Evolutionary conservation across 2,888 invertebrate genomes (phyloP), one percentile per base, ranked within the genome.

Genomic region (Mimumesa dahlbomi): DNA sequence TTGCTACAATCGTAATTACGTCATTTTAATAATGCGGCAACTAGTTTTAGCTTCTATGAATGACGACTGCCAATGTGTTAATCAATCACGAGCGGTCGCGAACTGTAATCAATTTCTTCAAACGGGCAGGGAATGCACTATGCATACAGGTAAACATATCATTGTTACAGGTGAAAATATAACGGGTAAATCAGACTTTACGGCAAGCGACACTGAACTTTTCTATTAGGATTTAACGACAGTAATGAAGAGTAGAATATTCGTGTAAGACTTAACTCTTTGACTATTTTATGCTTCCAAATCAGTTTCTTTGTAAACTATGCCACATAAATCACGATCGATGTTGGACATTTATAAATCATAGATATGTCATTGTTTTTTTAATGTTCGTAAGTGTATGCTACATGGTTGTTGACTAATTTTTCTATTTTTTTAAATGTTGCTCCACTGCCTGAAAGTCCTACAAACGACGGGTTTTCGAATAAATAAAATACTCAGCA

Each of bases 121-220:
- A 31, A 16, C 40, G 48, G 49, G 6, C 18, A 19, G 16, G 43
- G 11, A 50, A 19, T 42, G 16, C 31, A 43, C 16, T 64, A 38
- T 38, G 52, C 56, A 61, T 53, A 59, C 45, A 74, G 50, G 56
- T 48, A 62, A 49, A 52, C 66, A 70, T 72, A 69, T 77, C 64
- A 76, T 77, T 76, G 75, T 73, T 76, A 69, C 75, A 58, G 79
- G 71, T 74, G 68, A 79, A 78, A 77, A 72, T n/a, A n/a, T 79
- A 76, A 62, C 58, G 54, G 25, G 62, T 14, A 43, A 25, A 53
- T 40, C 36, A 65, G 13, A 19, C 22, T 22, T 42, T 19, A 16
- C 21, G 43, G 2, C 1, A 22, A 43, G 11, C n/a, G 9, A 1
- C 21, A 43, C 22, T 9, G 43, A 43, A 43, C n/a, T 34, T 4